Evolutionary conservation across 2,797 vertebrate species (phyloP).

Genomic region (Acanthornis magna): DNA sequence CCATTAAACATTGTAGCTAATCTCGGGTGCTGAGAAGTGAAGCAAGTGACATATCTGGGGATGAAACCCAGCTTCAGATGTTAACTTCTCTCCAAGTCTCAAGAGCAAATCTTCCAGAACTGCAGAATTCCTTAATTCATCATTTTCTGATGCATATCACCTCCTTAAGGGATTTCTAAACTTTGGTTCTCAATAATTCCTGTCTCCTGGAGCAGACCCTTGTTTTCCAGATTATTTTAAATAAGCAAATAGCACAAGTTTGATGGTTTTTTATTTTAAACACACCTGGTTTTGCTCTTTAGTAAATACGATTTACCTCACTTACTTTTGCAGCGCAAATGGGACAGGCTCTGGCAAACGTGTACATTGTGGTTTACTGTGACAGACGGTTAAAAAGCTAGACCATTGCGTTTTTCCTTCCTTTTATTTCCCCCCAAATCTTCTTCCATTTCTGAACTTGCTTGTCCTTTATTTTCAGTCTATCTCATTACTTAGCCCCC

Average conservation of each 20-base stretch:
- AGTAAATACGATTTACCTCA: background rate
- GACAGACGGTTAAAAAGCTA: background rate
- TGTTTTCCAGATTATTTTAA: background rate
- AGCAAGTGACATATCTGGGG: background rate
- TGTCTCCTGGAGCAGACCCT: background rate
- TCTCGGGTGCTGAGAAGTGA: background rate
- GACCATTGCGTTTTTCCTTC: background rate
- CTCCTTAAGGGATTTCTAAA: background rate
- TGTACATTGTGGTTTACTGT: background rate
- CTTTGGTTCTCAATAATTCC: background rate
- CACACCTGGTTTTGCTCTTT: background rate
- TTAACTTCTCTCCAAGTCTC: background rate
- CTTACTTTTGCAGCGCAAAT: background rate
- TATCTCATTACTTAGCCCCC: background rate
- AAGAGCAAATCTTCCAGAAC: background rate
- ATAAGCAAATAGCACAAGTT: background rate
- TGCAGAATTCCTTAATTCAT: background rate
- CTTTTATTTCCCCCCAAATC: background rate
- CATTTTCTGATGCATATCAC: background rate
- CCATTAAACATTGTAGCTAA: background rate
- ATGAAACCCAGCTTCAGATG: background rate
- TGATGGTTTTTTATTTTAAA: background rate
- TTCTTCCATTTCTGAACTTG: background rate
- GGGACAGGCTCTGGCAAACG: background rate
- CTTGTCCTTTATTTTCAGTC: background rate